Conservation (phyloP, 1,140 invertebrate species). For the Drosophila suzukii region DNA sequence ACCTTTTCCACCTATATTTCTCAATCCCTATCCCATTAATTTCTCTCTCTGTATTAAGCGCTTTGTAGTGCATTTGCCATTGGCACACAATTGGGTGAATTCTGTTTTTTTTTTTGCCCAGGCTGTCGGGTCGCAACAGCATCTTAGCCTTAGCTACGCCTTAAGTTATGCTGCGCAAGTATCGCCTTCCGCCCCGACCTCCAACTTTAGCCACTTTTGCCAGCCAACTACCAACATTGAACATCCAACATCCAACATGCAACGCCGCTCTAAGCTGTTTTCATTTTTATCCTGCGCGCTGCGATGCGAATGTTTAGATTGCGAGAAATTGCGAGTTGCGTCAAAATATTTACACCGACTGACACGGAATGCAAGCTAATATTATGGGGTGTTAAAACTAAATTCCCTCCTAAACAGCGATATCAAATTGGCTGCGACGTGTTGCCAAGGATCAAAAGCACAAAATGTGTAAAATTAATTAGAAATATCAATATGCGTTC, state of each 20-base stretch:
- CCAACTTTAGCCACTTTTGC: background rate
- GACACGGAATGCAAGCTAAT: constrained; percentile 42
- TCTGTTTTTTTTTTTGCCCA: constrained; percentile 18
- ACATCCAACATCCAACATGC: constrained; percentile 16
- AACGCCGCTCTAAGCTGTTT: constrained; percentile 52
- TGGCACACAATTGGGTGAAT: constrained; percentile 70
- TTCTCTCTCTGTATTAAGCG: constrained; percentile 32
- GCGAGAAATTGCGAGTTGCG: constrained; percentile 76
- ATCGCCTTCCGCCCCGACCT: constrained; percentile 16
- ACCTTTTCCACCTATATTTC: too few relatives aligned
- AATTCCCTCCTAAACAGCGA: background rate
- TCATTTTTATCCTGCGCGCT: constrained; percentile 52
- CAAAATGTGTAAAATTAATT: constrained; percentile 51
- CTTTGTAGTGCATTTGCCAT: constrained; percentile 46
- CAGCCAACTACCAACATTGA: constrained; percentile 6
- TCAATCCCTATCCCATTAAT: background rate
- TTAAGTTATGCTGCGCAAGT: constrained; percentile 73
- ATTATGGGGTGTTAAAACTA: constrained; percentile 19
- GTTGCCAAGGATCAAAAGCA: constrained; percentile 8
- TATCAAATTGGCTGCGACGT: constrained; percentile 31
- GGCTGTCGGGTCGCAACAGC: constrained; percentile 35
- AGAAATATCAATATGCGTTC: constrained; percentile 48
- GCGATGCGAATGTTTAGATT: constrained; percentile 77
- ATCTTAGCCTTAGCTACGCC: constrained; percentile 59
- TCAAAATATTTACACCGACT: constrained; percentile 69